Evolutionary conservation across 2,113 vertebrate genomes (phyloP).

Genomic region (Chaenogobius annularis): DNA sequence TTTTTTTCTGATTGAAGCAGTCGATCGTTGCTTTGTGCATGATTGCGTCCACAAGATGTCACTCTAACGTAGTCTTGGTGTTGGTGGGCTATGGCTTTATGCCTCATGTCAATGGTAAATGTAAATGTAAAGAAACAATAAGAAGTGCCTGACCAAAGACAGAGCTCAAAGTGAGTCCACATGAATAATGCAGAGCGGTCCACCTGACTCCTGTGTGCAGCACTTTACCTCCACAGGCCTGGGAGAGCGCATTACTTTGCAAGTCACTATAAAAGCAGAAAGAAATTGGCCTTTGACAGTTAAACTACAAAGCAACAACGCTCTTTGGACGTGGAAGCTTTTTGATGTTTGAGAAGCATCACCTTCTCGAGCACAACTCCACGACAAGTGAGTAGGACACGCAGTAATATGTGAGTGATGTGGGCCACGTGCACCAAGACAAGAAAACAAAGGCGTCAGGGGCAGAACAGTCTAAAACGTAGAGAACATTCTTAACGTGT

Average conservation of each 20-base stretch:
- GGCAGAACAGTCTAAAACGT: no score
- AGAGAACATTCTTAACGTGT: no score
- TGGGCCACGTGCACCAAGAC: no score
- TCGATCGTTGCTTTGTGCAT: background rate
- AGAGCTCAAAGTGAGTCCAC: background rate
- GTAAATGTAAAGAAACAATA: background rate
- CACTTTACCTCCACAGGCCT: slow-evolving; percentile 2
- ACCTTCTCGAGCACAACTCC: background rate
- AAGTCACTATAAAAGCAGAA: background rate
- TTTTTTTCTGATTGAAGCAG: no score
- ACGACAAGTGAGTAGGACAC: background rate
- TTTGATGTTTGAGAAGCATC: background rate
- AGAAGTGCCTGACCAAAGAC: background rate
- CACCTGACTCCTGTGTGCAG: slow-evolving; percentile 7
- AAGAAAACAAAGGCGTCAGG: no score
- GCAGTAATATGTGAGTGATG: background rate
- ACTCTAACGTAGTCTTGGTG: background rate
- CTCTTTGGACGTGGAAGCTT: background rate
- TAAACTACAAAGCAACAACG: background rate
- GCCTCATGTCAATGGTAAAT: background rate
- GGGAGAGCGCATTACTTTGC: background rate
- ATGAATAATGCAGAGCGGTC: slow-evolving; percentile 46
- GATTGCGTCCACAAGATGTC: background rate
- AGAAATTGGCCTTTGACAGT: background rate
- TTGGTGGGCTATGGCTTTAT: background rate